A percentile compares a stretch with the other conserved stretches of the same genome.
Evolutionary conservation across 2,797 vertebrate genomes (phyloP).

Genomic region (Gila robusta): DNA sequence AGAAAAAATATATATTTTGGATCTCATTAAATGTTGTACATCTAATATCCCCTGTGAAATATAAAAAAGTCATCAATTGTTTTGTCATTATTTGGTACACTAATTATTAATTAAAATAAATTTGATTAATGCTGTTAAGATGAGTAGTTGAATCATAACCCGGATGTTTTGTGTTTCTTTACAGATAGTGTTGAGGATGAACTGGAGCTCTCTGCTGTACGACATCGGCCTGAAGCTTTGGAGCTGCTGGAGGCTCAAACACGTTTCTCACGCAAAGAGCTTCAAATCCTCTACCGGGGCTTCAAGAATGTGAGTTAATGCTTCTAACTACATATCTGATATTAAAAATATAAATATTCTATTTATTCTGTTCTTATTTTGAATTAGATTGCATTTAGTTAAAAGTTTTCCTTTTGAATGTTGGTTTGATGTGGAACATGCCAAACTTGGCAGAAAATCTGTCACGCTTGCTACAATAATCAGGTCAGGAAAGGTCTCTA

Average conservation of each 20-base stretch:
- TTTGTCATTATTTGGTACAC: background rate
- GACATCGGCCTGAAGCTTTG: constrained; percentile 95
- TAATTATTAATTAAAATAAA: background rate
- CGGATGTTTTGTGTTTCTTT: constrained; percentile 59
- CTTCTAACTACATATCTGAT: background rate
- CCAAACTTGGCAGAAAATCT: constrained; percentile 19
- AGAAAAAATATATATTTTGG: background rate
- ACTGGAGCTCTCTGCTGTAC: constrained; percentile 93
- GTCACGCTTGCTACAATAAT: constrained; percentile 34
- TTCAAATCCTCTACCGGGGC: constrained; percentile 98
- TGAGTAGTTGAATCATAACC: background rate
- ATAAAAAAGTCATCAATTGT: background rate
- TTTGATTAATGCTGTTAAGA: background rate
- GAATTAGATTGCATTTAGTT: background rate
- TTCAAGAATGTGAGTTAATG: constrained; percentile 94
- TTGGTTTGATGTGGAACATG: constrained; percentile 46
- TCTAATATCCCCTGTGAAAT: background rate
- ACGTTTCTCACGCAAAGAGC: constrained; percentile 96
- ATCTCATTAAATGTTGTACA: background rate
- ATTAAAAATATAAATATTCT: background rate
- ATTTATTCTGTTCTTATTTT: background rate
- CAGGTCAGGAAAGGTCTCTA: constrained; percentile 63
- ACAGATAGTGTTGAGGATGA: constrained; percentile 99
- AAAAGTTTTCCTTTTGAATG: background rate
- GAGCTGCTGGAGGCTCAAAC: constrained; percentile 96